Percentiles rank a stretch among this genome's conserved stretches.
Conservation (phyloP, 2,888 invertebrate species). For the Volucella inflata region DNA sequence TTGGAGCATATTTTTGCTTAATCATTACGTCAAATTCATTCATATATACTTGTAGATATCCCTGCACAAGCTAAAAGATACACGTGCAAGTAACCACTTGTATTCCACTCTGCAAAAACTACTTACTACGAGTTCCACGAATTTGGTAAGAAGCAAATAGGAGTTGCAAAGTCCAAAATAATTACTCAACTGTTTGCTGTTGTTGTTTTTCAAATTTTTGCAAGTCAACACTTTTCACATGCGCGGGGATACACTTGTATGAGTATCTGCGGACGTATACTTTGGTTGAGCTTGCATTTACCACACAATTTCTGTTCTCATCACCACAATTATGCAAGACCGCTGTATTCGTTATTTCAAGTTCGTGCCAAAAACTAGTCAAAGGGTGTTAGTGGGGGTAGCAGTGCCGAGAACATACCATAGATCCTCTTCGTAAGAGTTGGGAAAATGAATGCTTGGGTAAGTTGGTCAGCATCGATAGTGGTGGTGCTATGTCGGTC, state of each 20-base stretch:
- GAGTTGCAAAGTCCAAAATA: slow-evolving; percentile 8
- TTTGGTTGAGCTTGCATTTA: slow-evolving; percentile 29
- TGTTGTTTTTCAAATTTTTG: slow-evolving; percentile 16
- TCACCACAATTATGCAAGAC: slow-evolving; percentile 48
- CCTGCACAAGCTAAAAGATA: too few relatives aligned
- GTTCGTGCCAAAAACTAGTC: slow-evolving; percentile 10
- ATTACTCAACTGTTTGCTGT: slow-evolving; percentile 24
- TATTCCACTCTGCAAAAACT: neutral
- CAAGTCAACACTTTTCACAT: neutral
- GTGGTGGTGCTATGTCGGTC: slow-evolving; percentile 32
- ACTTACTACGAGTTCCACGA: neutral
- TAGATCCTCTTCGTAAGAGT: neutral
- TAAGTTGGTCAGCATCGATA: too few relatives aligned
- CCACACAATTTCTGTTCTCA: slow-evolving; percentile 43
- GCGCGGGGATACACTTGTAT: neutral
- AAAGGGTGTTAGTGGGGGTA: neutral
- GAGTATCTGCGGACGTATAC: neutral
- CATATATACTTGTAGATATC: too few relatives aligned
- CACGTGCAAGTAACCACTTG: too few relatives aligned
- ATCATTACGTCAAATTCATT: too few relatives aligned
- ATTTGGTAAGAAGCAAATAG: neutral
- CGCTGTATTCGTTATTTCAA: slow-evolving; percentile 55
- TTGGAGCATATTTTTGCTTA: too few relatives aligned
- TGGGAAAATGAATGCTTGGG: too few relatives aligned
- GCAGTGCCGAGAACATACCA: neutral